phyloP scores from a whole-genome alignment of 2,888 invertebrate genomes.

The Hydroisotoma schaefferi region DNA sequence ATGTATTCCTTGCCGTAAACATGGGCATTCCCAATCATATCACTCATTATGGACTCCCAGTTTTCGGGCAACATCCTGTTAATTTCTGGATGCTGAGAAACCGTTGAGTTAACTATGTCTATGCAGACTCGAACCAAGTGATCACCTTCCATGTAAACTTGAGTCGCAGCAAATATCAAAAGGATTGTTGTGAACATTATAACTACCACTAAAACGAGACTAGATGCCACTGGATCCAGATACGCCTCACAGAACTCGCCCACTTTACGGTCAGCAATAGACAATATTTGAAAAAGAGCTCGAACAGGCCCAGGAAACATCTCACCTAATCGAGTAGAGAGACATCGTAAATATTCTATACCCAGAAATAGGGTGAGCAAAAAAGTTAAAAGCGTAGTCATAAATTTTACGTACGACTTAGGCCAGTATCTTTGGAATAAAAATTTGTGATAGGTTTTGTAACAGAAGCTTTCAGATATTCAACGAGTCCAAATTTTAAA shows the following conservation, averaged over 20 bases:
- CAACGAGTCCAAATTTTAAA: constrained; percentile 27
- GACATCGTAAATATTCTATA: too few species aligned
- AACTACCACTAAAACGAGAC: constrained; percentile 80
- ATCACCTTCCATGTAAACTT: constrained; percentile 91
- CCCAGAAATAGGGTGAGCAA: neutral
- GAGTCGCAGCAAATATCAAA: constrained; percentile 75
- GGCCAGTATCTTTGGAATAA: constrained; percentile 31
- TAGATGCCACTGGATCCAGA: constrained; percentile 80
- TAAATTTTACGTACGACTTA: constrained; percentile 24
- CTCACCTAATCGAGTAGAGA: constrained; percentile 15
- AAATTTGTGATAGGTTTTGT: constrained; percentile 21
- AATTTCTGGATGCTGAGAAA: constrained; percentile 81
- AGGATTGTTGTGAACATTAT: constrained; percentile 73
- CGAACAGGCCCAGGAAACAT: constrained; percentile 57
- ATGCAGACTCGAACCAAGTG: constrained; percentile 78
- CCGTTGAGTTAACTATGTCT: constrained; percentile 69
- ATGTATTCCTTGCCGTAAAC: constrained; percentile 88
- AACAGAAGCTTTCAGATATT: constrained; percentile 30
- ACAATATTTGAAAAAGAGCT: constrained; percentile 63
- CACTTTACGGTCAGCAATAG: constrained; percentile 49
- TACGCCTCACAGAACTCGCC: constrained; percentile 53
- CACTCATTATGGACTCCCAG: constrained; percentile 80
- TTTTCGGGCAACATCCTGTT: constrained; percentile 78
- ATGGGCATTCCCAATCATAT: constrained; percentile 80
- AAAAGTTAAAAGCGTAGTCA: neutral